Evolutionary conservation across 2,113 vertebrate species (phyloP).

Genomic region (Plestiodon gilberti): DNA sequence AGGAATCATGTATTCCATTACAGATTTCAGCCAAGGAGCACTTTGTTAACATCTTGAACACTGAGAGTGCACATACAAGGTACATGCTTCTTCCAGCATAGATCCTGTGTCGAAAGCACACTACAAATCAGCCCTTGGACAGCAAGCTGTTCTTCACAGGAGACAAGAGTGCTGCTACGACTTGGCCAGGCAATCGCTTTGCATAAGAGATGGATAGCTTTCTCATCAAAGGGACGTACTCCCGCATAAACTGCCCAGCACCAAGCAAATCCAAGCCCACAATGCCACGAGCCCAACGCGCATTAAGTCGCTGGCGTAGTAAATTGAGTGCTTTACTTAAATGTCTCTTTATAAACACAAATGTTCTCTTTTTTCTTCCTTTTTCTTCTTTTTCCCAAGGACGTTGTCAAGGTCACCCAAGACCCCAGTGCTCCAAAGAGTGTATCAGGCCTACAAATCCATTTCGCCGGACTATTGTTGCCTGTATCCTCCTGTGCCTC

Average conservation of each 20-base stretch:
- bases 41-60: too few relatives aligned
- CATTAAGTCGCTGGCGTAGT: fast-evolving
- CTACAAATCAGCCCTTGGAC: too few relatives aligned
- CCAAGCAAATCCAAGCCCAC: neutral
- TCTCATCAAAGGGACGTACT: constrained; percentile 4
- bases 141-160: too few relatives aligned
- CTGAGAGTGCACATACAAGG: too few relatives aligned
- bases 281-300: neutral
- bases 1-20: too few relatives aligned
- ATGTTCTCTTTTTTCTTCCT: constrained; percentile 51
- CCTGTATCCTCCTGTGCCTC: constrained; percentile 87
- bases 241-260: constrained; percentile 13
- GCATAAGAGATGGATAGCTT: constrained; percentile 5
- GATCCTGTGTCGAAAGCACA: too few relatives aligned
- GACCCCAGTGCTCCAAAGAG: constrained; percentile 73
- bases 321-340: constrained; percentile 5
- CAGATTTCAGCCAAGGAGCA: too few relatives aligned
- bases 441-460: constrained; percentile 81
- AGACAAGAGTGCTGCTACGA: too few relatives aligned
- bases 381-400: constrained; percentile 78
- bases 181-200: neutral
- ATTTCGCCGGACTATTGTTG: constrained; percentile 80
- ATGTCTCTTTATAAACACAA: constrained; percentile 39
- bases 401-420: constrained; percentile 86
- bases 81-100: too few relatives aligned